These are phyloP conservation scores for Auanema freiburgensis DNA, from an alignment of 2,888 invertebrate species.

Conservation along the genomic window DNA sequence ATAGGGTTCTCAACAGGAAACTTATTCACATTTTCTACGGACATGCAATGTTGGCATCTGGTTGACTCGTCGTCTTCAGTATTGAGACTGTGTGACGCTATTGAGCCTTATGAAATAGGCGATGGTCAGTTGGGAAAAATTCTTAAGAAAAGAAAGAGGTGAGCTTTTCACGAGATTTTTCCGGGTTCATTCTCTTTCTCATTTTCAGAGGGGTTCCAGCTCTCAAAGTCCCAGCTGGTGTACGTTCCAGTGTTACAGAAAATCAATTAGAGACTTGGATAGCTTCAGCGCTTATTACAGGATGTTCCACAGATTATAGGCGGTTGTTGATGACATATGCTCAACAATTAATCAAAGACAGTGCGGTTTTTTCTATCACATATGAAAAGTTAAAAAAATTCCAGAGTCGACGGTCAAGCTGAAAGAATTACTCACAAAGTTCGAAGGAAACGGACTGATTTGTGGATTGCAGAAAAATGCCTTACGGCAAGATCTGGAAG, in stretches of 20 bases:
- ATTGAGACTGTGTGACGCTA: slow-evolving; percentile 8
- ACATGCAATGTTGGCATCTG: slow-evolving; percentile 19
- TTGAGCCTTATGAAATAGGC: slow-evolving; percentile 6
- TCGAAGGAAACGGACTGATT: slow-evolving; percentile 19
- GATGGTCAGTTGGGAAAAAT: slow-evolving; percentile 29
- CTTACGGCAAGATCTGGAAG: slow-evolving; percentile 26
- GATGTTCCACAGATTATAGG: slow-evolving; percentile 14
- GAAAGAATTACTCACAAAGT: slow-evolving; percentile 10
- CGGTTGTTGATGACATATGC: slow-evolving; percentile 12
- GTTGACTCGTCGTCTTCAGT: slow-evolving; percentile 13
- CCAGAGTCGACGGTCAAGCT: slow-evolving; percentile 13
- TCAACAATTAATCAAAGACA: slow-evolving; percentile 9
- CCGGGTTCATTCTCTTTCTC: background rate
- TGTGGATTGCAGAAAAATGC: slow-evolving; percentile 30
- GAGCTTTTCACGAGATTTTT: background rate
- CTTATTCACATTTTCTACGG: slow-evolving; percentile 30
- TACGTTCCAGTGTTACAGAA: slow-evolving; percentile 16
- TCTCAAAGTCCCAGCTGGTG: slow-evolving; percentile 13
- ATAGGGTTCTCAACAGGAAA: slow-evolving; percentile 35
- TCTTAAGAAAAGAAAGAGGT: slow-evolving; percentile 25
- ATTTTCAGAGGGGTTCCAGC: slow-evolving; percentile 14
- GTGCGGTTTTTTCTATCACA: slow-evolving; percentile 3
- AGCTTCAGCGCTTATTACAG: slow-evolving; percentile 14
- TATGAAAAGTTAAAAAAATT: background rate
- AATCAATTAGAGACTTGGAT: slow-evolving; percentile 22